phyloP scores from a whole-genome alignment of 2,888 invertebrate species.

The Cryptosula pallasiana region DNA sequence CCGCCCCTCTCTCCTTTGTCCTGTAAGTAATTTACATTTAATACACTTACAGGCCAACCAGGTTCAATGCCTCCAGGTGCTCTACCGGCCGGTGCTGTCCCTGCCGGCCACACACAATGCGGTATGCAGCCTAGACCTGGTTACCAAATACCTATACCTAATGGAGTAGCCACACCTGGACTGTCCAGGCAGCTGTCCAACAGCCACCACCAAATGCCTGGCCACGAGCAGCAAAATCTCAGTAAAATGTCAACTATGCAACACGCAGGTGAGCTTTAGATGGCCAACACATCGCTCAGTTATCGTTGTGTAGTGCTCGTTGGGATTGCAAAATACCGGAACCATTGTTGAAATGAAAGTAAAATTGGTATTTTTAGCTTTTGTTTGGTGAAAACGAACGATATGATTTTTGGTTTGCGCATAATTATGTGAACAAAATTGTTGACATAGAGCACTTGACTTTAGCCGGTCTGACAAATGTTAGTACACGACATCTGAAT shows the following conservation, averaged over 20 bases:
- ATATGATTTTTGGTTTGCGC: too few species aligned
- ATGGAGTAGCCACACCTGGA: neutral
- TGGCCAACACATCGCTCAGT: too few species aligned
- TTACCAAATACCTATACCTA: neutral
- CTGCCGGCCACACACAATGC: neutral
- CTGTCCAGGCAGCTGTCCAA: neutral
- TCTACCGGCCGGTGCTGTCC: neutral
- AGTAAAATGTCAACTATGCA: neutral
- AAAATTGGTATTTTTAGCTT: too few species aligned
- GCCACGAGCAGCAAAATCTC: neutral
- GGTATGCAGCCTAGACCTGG: neutral
- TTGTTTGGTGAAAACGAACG: too few species aligned
- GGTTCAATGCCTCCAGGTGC: neutral
- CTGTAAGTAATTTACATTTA: neutral
- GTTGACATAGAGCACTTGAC: too few species aligned
- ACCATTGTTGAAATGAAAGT: too few species aligned
- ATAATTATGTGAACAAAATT: too few species aligned
- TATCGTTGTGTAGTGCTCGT: too few species aligned
- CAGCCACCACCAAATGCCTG: neutral
- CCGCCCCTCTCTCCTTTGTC: neutral
- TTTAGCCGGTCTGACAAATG: too few species aligned
- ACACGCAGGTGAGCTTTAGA: constrained; percentile 3
- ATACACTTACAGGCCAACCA: too few species aligned
- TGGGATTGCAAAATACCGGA: too few species aligned
- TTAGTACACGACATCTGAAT: too few species aligned